phyloP scores from a whole-genome alignment of 2,113 vertebrate genomes.

The Rattus rattus region DNA sequence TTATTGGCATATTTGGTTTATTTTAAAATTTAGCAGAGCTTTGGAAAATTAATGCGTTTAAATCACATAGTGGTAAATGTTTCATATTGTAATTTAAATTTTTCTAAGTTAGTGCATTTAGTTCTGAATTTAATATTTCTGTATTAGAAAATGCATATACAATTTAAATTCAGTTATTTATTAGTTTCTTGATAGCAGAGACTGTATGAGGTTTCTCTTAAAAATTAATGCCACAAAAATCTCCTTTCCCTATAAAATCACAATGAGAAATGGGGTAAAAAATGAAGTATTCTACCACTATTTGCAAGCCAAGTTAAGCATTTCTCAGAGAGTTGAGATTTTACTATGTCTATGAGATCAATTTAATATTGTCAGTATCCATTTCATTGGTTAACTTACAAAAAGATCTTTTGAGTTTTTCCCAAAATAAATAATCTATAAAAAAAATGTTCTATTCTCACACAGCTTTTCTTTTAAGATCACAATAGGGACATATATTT shows the following conservation, averaged over 20 bases:
- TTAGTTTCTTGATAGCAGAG: conserved; percentile 42
- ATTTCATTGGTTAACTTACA: not conserved
- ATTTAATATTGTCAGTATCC: not conserved
- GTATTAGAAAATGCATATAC: not conserved
- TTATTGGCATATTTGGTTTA: not conserved
- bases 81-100: conserved; percentile 30
- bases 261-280: not conserved
- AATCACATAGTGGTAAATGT: not conserved
- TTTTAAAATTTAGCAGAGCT: conserved; percentile 29
- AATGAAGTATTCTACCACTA: not conserved
- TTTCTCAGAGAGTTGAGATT: conserved; percentile 8
- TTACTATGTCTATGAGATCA: not conserved
- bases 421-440: not conserved
- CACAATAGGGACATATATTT: not conserved
- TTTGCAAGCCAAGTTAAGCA: not conserved
- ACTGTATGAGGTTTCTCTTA: conserved; percentile 11
- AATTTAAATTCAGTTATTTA: conserved; percentile 36
- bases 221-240: conserved; percentile 42
- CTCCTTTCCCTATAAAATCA: not conserved
- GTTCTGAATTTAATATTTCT: not conserved
- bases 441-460: conserved; percentile 16
- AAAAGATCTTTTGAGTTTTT: not conserved
- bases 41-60: not conserved
- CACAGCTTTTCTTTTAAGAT: conserved; percentile 47
- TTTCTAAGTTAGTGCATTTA: conserved; percentile 9